These are phyloP conservation scores for Eulacestoma nigropectus DNA, from an alignment of 2,113 vertebrate species.

Conservation along the genomic window DNA sequence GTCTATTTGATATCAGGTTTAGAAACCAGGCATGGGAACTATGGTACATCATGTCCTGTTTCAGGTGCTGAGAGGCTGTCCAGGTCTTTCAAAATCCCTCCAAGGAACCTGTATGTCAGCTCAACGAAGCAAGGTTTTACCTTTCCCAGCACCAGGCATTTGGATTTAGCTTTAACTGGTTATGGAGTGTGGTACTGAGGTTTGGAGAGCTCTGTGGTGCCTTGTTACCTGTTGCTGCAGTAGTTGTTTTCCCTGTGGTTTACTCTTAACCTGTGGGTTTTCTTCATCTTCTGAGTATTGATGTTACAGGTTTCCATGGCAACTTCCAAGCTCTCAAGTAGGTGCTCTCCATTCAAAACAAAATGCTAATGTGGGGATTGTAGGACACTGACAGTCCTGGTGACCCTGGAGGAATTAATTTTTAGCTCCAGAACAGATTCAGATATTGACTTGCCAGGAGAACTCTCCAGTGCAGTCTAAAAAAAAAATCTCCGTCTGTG, in stretches of 20 bases:
- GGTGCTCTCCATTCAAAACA: background rate
- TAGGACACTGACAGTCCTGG: background rate
- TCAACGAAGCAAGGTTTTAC: background rate
- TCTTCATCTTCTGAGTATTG: background rate
- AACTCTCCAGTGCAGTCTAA: background rate
- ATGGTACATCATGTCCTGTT: background rate
- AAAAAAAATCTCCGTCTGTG: accelerated
- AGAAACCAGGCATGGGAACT: background rate
- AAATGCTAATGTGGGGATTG: accelerated
- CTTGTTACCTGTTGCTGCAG: background rate
- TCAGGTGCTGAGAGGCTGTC: background rate
- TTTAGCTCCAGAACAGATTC: background rate
- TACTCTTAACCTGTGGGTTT: background rate
- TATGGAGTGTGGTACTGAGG: background rate
- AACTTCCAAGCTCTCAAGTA: background rate
- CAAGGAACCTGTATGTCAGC: background rate
- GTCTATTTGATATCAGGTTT: background rate
- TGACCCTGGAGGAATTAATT: background rate
- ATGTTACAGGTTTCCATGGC: background rate
- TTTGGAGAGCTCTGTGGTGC: background rate
- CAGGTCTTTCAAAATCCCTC: background rate
- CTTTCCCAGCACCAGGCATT: background rate
- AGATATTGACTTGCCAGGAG: background rate
- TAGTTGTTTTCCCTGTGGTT: background rate
- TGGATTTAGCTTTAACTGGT: background rate